phyloP scores from a whole-genome alignment of 2,113 vertebrate species.

The Bombycilla garrulus region DNA sequence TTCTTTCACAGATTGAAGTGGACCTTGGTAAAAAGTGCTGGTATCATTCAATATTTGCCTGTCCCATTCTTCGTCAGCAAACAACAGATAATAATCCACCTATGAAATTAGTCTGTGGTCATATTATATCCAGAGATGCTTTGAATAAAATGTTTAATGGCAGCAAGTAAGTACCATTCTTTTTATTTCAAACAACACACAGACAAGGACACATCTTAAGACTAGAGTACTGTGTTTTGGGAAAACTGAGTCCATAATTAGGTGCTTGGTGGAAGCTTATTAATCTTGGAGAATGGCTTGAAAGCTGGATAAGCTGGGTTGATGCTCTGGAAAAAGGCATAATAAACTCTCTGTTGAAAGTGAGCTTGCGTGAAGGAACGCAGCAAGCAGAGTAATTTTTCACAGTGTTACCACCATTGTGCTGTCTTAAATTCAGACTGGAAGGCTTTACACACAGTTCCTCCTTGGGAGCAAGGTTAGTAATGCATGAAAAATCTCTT shows the following conservation, averaged over 20 bases:
- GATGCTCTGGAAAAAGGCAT: neutral
- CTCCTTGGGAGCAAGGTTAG: neutral
- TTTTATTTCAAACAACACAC: neutral
- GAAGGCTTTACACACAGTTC: neutral
- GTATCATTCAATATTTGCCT: conserved; percentile 89
- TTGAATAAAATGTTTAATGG: conserved; percentile 91
- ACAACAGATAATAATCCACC: conserved; percentile 87
- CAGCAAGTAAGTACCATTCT: conserved; percentile 82
- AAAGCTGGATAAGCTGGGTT: neutral
- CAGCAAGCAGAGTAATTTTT: neutral
- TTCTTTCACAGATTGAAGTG: conserved; percentile 81
- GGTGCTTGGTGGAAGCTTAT: neutral
- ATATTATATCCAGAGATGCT: conserved; percentile 88
- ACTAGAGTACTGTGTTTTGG: neutral
- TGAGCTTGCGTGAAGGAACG: neutral
- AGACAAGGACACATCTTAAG: neutral
- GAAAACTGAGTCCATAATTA: neutral
- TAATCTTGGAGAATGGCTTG: neutral
- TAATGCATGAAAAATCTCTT: neutral
- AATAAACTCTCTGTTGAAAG: neutral
- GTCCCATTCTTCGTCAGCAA: conserved; percentile 87
- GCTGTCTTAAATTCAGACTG: neutral
- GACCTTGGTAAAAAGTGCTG: conserved; percentile 87
- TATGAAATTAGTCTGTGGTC: conserved; percentile 87
- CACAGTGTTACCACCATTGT: neutral